Percentiles rank a stretch among this genome's conserved stretches.
phyloP scores from a whole-genome alignment of 2,797 vertebrate species.

The Helarctos malayanus region DNA sequence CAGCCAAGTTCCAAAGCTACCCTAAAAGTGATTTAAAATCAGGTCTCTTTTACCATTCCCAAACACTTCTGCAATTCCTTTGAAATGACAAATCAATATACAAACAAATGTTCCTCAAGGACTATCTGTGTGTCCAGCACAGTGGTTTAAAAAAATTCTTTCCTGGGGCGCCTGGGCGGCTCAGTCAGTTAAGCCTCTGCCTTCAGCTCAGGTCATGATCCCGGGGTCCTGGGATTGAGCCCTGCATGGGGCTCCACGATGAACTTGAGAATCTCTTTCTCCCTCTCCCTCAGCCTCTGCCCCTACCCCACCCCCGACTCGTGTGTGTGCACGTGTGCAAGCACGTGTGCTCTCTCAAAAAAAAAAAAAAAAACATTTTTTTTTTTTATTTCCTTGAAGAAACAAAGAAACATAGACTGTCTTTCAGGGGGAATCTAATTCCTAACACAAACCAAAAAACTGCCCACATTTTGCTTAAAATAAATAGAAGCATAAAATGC shows the following conservation, averaged over 20 bases:
- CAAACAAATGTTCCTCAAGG: constrained; percentile 14
- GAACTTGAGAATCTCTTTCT: not conserved
- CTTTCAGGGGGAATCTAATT: constrained; percentile 1
- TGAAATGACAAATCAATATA: constrained; percentile 33
- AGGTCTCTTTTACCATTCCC: not conserved
- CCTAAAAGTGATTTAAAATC: constrained; percentile 34
- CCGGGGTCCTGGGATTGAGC: not conserved
- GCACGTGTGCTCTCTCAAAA: not conserved
- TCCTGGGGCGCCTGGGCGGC: not conserved
- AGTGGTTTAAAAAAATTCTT: not conserved
- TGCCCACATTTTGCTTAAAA: constrained; percentile 64
- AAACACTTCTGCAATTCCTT: constrained; percentile 8
- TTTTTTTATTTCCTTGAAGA: not conserved
- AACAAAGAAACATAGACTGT: constrained; percentile 14
- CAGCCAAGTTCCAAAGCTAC: not conserved
- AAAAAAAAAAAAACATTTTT: not conserved
- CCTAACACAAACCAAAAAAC: constrained; percentile 41
- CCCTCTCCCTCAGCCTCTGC: not conserved
- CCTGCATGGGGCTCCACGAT: too few species aligned
- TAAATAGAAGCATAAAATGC: constrained; percentile 42
- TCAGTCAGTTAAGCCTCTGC: not conserved
- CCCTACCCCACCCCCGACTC: not conserved
- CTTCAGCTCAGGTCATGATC: not conserved
- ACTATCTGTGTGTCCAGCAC: not conserved
- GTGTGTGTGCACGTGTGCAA: too few species aligned